These are phyloP conservation scores for Sterna hirundo DNA, from an alignment of 2,113 vertebrate species.

Conservation along the genomic window DNA sequence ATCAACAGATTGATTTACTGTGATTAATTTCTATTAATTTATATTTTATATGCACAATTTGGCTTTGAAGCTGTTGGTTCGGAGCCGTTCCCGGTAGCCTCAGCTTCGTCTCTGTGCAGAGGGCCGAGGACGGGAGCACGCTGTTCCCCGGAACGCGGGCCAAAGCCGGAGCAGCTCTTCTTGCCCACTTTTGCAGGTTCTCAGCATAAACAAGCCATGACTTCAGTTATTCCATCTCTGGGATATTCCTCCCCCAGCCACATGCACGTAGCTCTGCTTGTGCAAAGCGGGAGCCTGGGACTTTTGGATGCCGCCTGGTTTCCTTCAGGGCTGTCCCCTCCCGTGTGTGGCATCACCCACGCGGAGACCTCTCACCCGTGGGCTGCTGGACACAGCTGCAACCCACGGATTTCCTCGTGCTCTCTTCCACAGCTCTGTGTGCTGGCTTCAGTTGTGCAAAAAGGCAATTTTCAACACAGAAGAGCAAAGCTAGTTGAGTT, in stretches of 20 bases:
- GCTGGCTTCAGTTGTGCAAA: neutral
- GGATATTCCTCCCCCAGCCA: neutral
- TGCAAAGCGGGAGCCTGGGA: neutral
- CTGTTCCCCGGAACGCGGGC: neutral
- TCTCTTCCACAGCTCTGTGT: neutral
- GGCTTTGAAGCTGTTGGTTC: neutral
- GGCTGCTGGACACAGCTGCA: neutral
- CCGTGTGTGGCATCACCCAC: neutral
- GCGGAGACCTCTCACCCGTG: accelerated
- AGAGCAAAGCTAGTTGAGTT: neutral
- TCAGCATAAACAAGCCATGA: neutral
- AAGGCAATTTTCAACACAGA: neutral
- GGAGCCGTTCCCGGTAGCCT: neutral
- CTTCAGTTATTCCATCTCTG: neutral
- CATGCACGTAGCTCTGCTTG: neutral
- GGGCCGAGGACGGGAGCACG: neutral
- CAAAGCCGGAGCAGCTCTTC: neutral
- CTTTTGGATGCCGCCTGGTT: neutral
- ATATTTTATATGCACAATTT: neutral
- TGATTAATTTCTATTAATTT: neutral
- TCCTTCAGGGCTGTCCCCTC: neutral
- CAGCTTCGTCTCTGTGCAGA: neutral
- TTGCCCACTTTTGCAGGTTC: neutral
- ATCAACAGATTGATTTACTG: neutral
- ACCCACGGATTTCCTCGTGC: neutral